phyloP scores from a whole-genome alignment of 1,140 invertebrate genomes.

The Coenobita brevimanus region DNA sequence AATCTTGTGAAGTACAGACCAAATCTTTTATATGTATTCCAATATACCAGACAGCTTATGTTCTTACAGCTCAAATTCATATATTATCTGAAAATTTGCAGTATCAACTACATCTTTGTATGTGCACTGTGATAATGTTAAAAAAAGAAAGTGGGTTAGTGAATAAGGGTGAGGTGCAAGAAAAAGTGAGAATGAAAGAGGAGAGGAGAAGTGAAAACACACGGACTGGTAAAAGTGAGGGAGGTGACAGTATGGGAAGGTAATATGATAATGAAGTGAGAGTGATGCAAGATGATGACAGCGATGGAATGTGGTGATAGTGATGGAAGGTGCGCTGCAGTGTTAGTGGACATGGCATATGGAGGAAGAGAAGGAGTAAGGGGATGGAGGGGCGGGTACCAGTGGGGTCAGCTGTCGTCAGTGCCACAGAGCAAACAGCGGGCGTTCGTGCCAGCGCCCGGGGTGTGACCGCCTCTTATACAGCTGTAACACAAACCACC shows the following conservation, averaged over 20 bases:
- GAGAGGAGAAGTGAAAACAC: background rate
- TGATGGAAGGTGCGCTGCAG: background rate
- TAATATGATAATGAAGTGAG: background rate
- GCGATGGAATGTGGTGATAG: background rate
- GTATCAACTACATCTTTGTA: too few relatives aligned
- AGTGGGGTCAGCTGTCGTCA: slow-evolving; percentile 52
- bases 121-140: too few relatives aligned
- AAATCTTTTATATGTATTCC: too few relatives aligned
- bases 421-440: slow-evolving; percentile 57
- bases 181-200: background rate
- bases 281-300: background rate
- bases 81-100: too few relatives aligned
- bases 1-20: too few relatives aligned
- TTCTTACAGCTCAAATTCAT: too few relatives aligned
- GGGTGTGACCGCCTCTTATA: slow-evolving; percentile 53
- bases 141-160: background rate
- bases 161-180: background rate
- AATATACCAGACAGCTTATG: too few relatives aligned
- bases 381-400: background rate
- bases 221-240: background rate
- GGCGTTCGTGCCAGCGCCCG: slow-evolving; percentile 40
- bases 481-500: slow-evolving; percentile 16
- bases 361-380: background rate
- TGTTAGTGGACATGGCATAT: background rate
- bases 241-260: background rate